phyloP scores from a whole-genome alignment of 2,797 vertebrate genomes.

The Tokudaia muenninki region DNA sequence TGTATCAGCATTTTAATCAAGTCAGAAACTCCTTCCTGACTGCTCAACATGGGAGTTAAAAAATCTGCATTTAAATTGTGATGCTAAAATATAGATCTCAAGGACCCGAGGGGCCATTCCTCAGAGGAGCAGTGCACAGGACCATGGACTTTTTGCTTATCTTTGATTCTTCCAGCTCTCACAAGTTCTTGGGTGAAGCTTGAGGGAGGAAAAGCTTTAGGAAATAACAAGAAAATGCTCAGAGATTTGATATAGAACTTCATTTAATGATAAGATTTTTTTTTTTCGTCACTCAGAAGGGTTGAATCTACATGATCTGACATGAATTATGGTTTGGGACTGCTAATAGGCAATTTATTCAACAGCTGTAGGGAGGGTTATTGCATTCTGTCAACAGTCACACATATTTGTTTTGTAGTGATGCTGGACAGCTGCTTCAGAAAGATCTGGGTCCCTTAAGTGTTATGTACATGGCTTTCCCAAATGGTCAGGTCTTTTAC shows the following conservation, averaged over 20 bases:
- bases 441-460: slow-evolving; percentile 61
- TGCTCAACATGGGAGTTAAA: slow-evolving; percentile 81
- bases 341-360: slow-evolving; percentile 81
- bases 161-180: slow-evolving; percentile 77
- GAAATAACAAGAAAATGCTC: slow-evolving; percentile 77
- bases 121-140: slow-evolving; percentile 48
- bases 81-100: slow-evolving; percentile 82
- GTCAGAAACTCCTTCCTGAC: slow-evolving; percentile 71
- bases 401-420: slow-evolving; percentile 64
- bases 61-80: slow-evolving; percentile 89
- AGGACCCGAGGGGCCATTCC: slow-evolving; percentile 66
- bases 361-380: slow-evolving; percentile 73
- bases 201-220: slow-evolving; percentile 70
- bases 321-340: slow-evolving; percentile 67
- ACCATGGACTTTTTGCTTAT: slow-evolving; percentile 74
- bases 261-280: slow-evolving; percentile 76
- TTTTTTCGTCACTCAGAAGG: slow-evolving; percentile 62
- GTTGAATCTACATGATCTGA: slow-evolving; percentile 75
- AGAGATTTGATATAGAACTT: slow-evolving; percentile 73
- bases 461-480: neutral
- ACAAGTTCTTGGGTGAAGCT: slow-evolving; percentile 62
- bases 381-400: slow-evolving; percentile 74
- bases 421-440: slow-evolving; percentile 50
- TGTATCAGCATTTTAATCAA: slow-evolving; percentile 85
- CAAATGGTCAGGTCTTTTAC: neutral